These are phyloP conservation scores for Aramus guarauna DNA, from an alignment of 2,113 vertebrate genomes.

Conservation along the genomic window DNA sequence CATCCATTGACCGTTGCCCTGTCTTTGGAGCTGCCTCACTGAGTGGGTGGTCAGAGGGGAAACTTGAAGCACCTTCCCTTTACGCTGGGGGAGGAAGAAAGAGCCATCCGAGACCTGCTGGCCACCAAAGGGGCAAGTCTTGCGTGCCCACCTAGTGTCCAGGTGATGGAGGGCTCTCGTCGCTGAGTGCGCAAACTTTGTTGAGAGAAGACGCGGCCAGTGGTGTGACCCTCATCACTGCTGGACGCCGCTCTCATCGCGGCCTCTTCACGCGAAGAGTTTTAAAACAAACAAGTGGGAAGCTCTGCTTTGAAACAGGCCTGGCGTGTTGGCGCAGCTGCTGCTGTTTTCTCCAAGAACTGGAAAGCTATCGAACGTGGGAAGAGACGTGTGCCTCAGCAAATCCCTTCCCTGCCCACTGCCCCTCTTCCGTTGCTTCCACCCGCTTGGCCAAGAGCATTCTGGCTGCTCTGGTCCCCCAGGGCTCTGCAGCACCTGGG, in stretches of 20 bases:
- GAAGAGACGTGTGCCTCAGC: background rate
- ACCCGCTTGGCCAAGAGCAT: background rate
- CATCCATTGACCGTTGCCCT: too few species aligned
- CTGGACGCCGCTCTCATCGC: background rate
- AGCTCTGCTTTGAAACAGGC: background rate
- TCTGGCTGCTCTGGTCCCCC: too few species aligned
- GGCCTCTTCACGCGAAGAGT: background rate
- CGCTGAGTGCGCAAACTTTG: background rate
- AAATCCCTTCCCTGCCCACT: background rate
- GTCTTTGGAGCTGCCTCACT: background rate
- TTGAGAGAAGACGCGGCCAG: background rate
- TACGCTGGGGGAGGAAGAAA: background rate
- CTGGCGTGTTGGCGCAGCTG: background rate
- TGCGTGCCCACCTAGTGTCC: background rate
- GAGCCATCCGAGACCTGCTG: background rate
- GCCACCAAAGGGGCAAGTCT: background rate
- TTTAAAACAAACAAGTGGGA: background rate
- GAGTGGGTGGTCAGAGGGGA: background rate
- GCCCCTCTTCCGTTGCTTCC: background rate
- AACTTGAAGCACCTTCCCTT: background rate
- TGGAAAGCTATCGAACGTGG: background rate
- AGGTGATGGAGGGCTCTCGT: background rate
- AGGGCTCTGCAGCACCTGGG: background rate
- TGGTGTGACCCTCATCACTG: background rate
- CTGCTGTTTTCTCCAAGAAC: background rate